Base-by-base conservation (phyloP, 2,113 vertebrate genomes). In the Rhinogobius similis region DNA sequence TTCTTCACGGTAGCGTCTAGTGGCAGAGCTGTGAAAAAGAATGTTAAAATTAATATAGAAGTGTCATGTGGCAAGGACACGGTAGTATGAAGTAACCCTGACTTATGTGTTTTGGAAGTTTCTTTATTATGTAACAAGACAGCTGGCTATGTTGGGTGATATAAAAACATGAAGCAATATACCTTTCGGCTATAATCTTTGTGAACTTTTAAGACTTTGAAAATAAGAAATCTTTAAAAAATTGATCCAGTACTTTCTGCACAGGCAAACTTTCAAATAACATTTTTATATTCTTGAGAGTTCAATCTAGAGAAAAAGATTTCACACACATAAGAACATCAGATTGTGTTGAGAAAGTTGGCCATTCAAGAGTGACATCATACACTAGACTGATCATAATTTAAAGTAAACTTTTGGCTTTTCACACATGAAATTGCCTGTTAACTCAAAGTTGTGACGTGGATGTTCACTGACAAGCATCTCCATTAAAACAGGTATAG, bases 1-100 rank as follows among this genome's bases (percentile, higher is more conserved):
- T 81, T 91, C 70, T 78, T 75, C 81, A 66, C 87, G 0, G 93
- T 29, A 0, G 88, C 90, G 41, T 92, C 93, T 0, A 29, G 62
- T 0, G 78, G 77, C 1, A 84, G 81, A 67, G 85, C 87, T 58
- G 69, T 61, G 36, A 16, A 66, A 41, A 67, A 59, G 48, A 65
- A 53, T 61, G 24, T 12, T 5, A 5, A 21, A 41, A 44, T 56
- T 5, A 43, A 36, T 21, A 21, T 21, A 74, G 52, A 14, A 14
- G 21, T 24, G 58, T 20, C 29, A 56, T 56, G 27, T 62, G 9
- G 20, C 24, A 36, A 36, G 61, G 26, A 32, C n/a, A 46, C 39
- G 50, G 23, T 4, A 2, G 16, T 75, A 10, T 4, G 18, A 5
- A 56, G 26, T 69, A 21, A 32, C 20, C 6, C 13, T 56, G 29